These are phyloP conservation scores for Cirrhinus mrigala DNA, from an alignment of 2,797 vertebrate genomes.

Conservation along the genomic window DNA sequence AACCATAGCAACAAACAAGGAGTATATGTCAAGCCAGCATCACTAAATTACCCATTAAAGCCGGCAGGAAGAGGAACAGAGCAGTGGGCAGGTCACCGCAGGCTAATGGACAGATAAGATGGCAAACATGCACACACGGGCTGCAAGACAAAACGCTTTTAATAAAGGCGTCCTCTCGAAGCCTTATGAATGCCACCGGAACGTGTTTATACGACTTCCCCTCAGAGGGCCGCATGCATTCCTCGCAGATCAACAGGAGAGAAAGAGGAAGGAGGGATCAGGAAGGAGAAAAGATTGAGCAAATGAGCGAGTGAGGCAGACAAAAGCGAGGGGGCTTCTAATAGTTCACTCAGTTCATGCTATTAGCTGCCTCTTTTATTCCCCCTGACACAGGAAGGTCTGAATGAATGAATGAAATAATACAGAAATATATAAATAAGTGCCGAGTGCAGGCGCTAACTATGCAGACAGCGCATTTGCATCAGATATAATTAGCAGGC, in stretches of 20 bases:
- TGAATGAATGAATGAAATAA: slow-evolving; percentile 74
- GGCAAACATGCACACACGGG: slow-evolving; percentile 61
- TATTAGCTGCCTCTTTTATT: slow-evolving; percentile 69
- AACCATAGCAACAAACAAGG: slow-evolving; percentile 87
- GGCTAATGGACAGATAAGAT: slow-evolving; percentile 81
- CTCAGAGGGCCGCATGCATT: slow-evolving; percentile 69
- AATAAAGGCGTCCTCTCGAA: slow-evolving; percentile 78
- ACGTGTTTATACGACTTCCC: slow-evolving; percentile 80
- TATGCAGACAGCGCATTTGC: slow-evolving; percentile 81
- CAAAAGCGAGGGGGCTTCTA: slow-evolving; percentile 16
- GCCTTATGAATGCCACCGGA: slow-evolving; percentile 75
- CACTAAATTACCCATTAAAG: slow-evolving; percentile 87
- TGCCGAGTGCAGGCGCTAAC: slow-evolving; percentile 41
- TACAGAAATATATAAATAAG: slow-evolving; percentile 71
- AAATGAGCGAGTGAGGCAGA: slow-evolving; percentile 22
- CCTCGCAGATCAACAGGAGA: slow-evolving; percentile 55
- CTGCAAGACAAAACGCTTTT: slow-evolving; percentile 77
- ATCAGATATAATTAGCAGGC: slow-evolving; percentile 94
- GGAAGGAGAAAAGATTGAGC: slow-evolving; percentile 2
- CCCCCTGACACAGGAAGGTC: slow-evolving; percentile 65
- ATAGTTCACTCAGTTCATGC: slow-evolving; percentile 51
- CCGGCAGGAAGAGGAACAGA: slow-evolving; percentile 77
- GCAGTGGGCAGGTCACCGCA: slow-evolving; percentile 79
- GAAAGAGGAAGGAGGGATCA: slow-evolving; percentile 11
- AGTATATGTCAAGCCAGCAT: slow-evolving; percentile 85